Evolutionary conservation across 1,140 invertebrate genomes (phyloP), one percentile per base, ranked within the genome.

Genomic region (Riptortus pedestris): DNA sequence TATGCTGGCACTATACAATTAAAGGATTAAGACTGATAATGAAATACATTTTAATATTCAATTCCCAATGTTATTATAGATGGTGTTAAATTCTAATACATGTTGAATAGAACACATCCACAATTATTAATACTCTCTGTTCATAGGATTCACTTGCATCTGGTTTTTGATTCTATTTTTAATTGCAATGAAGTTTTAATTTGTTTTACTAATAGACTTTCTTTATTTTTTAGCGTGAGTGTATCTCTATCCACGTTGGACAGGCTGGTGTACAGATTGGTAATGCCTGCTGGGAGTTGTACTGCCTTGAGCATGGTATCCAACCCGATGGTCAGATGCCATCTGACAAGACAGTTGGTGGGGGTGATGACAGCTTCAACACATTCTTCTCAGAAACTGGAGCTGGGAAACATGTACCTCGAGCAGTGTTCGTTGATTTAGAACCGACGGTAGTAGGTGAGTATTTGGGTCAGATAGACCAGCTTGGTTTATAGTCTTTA

Each of bases 271-370:
- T 82, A 58, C 84, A 86, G 72, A 86, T 86, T 67, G 84, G 84
- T 60, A 88, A 88, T 72, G 84, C 85, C 69, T 88, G 86, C 75
- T 89, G 87, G 87, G 87, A 88, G 71, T 73, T 88, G 1, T 89
- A 85, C 72, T 82, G 83, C 70, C 75, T 85, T 64, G 85, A 95
- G 76, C 91, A 93, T 79, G 90, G 90, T 27, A 93, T 93, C 72
- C 88, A 92, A 74, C 89, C 89, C 52, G 88, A 93, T 77, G 90
- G 58, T 87, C 63, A 79, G 59, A 75, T 75, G 72, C 74, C 75
- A 24, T 73, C 74, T 1, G 74, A 77, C 65, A 74, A 75, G 47
- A 62, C 60, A 1, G 51, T 63, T 27, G 62, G 82, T 33, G 82
- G 83, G 11, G 84, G 84, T 43, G 86, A 90, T 71, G 88, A 91